Conservation (phyloP, 1,140 invertebrate genomes). For the Mamestra configurata region DNA sequence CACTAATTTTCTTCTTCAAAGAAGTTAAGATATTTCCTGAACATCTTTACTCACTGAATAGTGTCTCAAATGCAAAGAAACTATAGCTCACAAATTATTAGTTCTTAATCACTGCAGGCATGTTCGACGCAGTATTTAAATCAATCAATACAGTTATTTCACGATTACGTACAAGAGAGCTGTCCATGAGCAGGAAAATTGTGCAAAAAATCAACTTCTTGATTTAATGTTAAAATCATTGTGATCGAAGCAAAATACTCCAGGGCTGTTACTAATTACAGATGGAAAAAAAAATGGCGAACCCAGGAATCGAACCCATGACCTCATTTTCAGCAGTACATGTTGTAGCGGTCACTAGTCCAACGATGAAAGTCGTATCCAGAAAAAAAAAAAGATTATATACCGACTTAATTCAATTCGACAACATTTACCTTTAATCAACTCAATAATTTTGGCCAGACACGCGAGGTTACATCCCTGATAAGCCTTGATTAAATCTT, state of each 20-base stretch:
- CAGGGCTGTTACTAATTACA: too few relatives aligned
- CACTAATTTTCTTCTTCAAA: too few relatives aligned
- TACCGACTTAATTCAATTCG: not conserved
- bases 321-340: too few relatives aligned
- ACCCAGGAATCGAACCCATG: too few relatives aligned
- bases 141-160: not conserved
- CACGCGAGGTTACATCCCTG: slow-evolving; percentile 22
- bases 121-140: not conserved
- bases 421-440: not conserved
- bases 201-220: not conserved
- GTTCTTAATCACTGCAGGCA: too few relatives aligned
- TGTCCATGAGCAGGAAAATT: not conserved
- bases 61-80: too few relatives aligned
- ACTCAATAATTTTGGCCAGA: not conserved
- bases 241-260: too few relatives aligned
- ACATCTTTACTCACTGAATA: too few relatives aligned
- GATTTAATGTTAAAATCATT: too few relatives aligned
- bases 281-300: too few relatives aligned
- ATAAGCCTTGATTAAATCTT: slow-evolving; percentile 10
- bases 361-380: not conserved
- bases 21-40: too few relatives aligned
- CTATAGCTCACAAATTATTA: too few relatives aligned
- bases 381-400: not conserved
- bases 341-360: not conserved
- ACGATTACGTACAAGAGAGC: not conserved